A percentile compares a stretch with the other conserved stretches of the same genome.
Conservation (phyloP, 2,113 vertebrate genomes). For the Campylomormyrus numenius region DNA sequence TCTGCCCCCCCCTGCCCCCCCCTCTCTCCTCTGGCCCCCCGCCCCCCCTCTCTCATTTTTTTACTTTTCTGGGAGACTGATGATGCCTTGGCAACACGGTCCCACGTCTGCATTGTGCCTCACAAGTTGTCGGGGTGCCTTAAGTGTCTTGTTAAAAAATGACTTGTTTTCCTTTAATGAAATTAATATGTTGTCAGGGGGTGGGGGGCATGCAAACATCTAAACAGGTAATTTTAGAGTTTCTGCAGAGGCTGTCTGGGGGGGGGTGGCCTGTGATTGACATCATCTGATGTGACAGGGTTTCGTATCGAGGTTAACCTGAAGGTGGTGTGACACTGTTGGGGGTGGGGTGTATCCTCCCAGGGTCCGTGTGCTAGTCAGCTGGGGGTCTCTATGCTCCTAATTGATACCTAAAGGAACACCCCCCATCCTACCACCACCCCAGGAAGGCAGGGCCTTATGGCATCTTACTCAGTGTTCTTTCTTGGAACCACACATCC, state of each 20-base stretch:
- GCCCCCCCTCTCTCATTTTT: slow-evolving; percentile 21
- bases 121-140: slow-evolving; percentile 67
- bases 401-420: slow-evolving; percentile 74
- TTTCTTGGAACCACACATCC: slow-evolving; percentile 46
- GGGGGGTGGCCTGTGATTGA: slow-evolving; percentile 63
- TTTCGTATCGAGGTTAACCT: slow-evolving; percentile 68
- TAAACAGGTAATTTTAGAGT: slow-evolving; percentile 65
- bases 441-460: slow-evolving; percentile 46
- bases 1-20: slow-evolving; percentile 21
- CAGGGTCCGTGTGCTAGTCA: background rate
- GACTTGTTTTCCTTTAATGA: slow-evolving; percentile 61
- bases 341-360: background rate
- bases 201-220: slow-evolving; percentile 60
- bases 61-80: slow-evolving; percentile 32
- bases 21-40: too few relatives aligned
- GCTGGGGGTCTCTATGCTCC: slow-evolving; percentile 51
- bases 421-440: background rate
- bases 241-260: slow-evolving; percentile 59
- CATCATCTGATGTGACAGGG: slow-evolving; percentile 63
- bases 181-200: slow-evolving; percentile 60
- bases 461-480: slow-evolving; percentile 52
- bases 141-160: slow-evolving; percentile 66
- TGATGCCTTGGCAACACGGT: slow-evolving; percentile 44
- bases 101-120: slow-evolving; percentile 41
- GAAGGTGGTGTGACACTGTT: slow-evolving; percentile 37